These are phyloP conservation scores for Gadopsis bispinosus DNA, from an alignment of 2,797 vertebrate genomes.

Conservation along the genomic window DNA sequence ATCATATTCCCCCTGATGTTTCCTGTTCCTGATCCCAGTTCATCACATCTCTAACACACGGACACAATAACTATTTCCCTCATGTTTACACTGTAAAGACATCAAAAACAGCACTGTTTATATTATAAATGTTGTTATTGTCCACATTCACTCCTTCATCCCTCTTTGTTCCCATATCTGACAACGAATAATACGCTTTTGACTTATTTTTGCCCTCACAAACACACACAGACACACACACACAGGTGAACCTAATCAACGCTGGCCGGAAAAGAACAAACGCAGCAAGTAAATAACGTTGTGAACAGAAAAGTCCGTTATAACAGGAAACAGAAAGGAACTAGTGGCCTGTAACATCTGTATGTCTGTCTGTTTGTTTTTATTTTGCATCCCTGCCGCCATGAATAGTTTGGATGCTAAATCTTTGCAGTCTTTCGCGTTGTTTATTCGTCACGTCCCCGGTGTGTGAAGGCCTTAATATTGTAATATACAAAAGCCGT, in stretches of 20 bases:
- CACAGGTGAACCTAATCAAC: no score
- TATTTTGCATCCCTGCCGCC: no score
- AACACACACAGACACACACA: not conserved
- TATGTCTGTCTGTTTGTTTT: no score
- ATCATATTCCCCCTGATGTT: constrained; percentile 14
- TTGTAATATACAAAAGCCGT: not conserved
- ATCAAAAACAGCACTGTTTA: not conserved
- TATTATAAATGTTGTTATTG: not conserved
- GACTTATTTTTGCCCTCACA: not conserved
- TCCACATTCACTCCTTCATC: not conserved
- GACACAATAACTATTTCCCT: not conserved
- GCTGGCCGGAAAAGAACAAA: no score
- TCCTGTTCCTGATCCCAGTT: constrained; percentile 2
- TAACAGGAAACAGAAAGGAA: no score
- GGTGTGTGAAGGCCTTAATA: no score
- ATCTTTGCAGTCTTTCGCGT: no score
- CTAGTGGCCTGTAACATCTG: no score
- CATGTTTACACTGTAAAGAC: not conserved
- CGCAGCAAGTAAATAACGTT: no score
- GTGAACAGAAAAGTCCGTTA: no score
- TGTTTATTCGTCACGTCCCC: no score
- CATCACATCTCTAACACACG: constrained; percentile 5
- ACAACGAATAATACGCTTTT: not conserved
- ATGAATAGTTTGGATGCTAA: no score
- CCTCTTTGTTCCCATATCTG: not conserved